Percentiles rank a stretch among this genome's conserved stretches.
Conservation (phyloP, 2,797 vertebrate genomes). For the Artibeus jamaicensis region DNA sequence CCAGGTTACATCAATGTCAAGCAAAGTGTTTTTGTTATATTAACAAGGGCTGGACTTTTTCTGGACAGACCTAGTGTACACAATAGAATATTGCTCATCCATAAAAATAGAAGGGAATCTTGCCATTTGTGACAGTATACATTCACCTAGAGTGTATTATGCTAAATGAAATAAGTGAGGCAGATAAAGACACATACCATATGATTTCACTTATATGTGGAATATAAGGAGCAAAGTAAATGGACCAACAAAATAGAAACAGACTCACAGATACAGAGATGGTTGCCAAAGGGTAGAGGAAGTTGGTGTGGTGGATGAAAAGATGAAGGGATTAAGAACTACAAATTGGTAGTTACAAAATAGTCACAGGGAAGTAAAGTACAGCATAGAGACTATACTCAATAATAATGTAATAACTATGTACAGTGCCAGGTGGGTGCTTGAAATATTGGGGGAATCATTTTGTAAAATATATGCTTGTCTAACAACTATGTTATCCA, state of each 20-base stretch:
- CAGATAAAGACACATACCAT: neutral
- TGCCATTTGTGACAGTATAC: neutral
- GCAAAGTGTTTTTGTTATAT: no score
- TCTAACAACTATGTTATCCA: neutral
- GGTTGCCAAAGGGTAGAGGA: neutral
- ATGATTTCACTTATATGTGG: neutral
- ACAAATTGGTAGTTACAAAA: neutral
- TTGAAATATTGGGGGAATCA: neutral
- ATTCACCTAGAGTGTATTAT: neutral
- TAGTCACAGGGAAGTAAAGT: neutral
- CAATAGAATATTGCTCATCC: neutral
- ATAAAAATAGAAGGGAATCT: neutral
- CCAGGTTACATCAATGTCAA: no score
- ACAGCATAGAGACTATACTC: neutral
- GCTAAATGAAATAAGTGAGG: neutral
- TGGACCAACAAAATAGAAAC: neutral
- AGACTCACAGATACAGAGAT: neutral
- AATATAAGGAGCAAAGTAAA: neutral
- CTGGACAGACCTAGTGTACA: neutral
- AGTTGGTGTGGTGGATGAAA: neutral
- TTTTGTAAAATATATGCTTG: neutral
- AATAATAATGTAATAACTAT: neutral
- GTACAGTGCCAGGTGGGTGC: neutral
- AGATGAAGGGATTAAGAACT: neutral
- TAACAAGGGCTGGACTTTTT: no score